Percentiles rank a stretch among this genome's conserved stretches.
Conservation (phyloP, 1,140 invertebrate species). For the Triops cancriformis region DNA sequence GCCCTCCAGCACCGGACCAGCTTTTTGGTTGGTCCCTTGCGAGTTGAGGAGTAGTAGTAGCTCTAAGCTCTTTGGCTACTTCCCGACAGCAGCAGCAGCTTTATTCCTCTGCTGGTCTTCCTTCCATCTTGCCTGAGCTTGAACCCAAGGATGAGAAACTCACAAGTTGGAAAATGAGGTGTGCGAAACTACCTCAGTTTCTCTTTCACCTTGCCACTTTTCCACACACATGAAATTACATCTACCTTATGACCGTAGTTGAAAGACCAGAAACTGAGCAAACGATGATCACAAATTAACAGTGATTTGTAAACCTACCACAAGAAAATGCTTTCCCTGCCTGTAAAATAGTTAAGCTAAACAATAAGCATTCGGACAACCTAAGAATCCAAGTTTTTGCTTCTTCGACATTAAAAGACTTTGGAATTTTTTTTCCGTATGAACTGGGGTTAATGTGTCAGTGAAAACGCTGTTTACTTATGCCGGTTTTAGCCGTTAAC, state of each 20-base stretch:
- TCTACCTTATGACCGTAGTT: neutral
- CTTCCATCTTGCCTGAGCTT: neutral
- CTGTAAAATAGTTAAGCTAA: no score
- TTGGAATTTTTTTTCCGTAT: no score
- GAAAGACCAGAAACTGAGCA: neutral
- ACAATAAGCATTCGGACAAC: no score
- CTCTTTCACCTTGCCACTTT: neutral
- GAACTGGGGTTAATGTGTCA: no score
- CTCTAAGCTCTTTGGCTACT: neutral
- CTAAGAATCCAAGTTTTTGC: no score
- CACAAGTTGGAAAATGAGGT: neutral
- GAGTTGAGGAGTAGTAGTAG: neutral
- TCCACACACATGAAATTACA: slow-evolving; percentile 6
- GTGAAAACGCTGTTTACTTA: no score
- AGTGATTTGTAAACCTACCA: no score
- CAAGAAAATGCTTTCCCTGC: no score
- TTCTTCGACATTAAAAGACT: no score
- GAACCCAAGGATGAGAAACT: neutral
- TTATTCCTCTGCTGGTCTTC: neutral
- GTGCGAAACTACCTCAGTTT: neutral
- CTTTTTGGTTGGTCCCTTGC: neutral
- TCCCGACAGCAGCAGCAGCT: neutral
- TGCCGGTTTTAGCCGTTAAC: no score
- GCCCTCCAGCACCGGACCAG: neutral
- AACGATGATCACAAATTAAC: neutral